Evolutionary conservation across 2,888 invertebrate species (phyloP), one percentile per base, ranked within the genome.

Genomic region (Muscina levida): DNA sequence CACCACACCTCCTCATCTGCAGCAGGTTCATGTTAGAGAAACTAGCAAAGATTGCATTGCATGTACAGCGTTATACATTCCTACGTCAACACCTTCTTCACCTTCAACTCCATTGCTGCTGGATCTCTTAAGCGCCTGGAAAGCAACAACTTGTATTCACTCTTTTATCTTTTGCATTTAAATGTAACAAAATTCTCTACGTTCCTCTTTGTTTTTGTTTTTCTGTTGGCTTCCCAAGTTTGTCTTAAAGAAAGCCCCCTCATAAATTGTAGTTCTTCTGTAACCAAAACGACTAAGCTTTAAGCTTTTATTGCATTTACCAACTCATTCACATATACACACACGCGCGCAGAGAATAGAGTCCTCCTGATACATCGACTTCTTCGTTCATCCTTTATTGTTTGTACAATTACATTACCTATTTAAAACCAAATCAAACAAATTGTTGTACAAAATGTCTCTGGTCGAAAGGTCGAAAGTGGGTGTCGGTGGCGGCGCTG

Each of bases 391-490:
- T 39, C 57, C 17, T 42, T 62, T 62, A 31, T 5, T 5, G 8
- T 31, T 31, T 31, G 8, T 8, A 31, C 3, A 31, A 31, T 31
- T 31, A 31, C 8, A 22, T 62, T 62, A 10, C 39, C 42, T 62
- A 42, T 42, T 62, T 22, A 13, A 3, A 11, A 62, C n/a, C 62
- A 48, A 74, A 74, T 65, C 75, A 46, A 77, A 81, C 81, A 53
- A 74, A 77, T 81, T 81, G 81, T 81, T 81, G 81, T 88, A 88
- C 82, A 89, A 87, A 87, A 90, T 90, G 90, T 89, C 90, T 76
- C 85, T 89, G 83, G 89, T 88, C 85, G 90, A 90, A 84, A 88
- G 90, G 88, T 88, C 88, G 82, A 87, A 89, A 83, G 86, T 85
- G 77, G 85, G 85, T 22, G 86, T 87, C 26, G 85, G 85, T 78